These are phyloP conservation scores for Aphelocoma coerulescens DNA, from an alignment of 2,113 vertebrate species.

Conservation along the genomic window DNA sequence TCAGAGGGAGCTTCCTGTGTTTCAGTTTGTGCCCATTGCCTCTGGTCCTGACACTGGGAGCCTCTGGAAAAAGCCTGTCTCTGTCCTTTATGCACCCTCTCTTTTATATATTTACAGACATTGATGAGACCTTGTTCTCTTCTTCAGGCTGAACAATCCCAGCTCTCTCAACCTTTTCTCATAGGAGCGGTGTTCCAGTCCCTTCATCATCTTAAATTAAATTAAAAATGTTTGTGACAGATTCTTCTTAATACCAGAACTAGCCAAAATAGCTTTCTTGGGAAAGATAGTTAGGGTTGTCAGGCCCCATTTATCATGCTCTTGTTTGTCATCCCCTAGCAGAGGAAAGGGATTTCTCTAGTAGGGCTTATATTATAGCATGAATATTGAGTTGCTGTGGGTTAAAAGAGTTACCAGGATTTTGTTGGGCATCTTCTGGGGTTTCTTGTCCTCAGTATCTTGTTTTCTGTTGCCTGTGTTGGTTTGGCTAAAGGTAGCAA, in stretches of 20 bases:
- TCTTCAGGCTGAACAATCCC: not conserved
- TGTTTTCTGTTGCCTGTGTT: not conserved
- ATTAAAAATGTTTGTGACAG: not conserved
- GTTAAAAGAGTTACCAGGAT: not conserved
- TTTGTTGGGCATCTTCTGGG: not conserved
- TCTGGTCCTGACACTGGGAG: not conserved
- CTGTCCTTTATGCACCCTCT: rapidly evolving
- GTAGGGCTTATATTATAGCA: not conserved
- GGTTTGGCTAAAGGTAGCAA: not conserved
- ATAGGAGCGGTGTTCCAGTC: not conserved
- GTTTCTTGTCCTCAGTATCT: not conserved
- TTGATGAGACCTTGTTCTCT: not conserved
- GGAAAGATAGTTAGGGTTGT: not conserved
- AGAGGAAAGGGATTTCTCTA: not conserved
- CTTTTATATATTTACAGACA: not conserved
- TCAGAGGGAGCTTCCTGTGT: not conserved
- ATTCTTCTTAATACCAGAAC: not conserved
- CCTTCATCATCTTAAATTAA: not conserved
- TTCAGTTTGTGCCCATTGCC: not conserved
- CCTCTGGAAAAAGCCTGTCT: not conserved
- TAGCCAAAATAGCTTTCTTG: not conserved
- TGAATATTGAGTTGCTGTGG: not conserved
- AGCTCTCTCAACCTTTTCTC: not conserved
- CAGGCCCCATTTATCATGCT: not conserved
- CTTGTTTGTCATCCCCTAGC: not conserved